Base-by-base conservation (phyloP, 2,113 vertebrate species). In the Grammomys surdaster region DNA sequence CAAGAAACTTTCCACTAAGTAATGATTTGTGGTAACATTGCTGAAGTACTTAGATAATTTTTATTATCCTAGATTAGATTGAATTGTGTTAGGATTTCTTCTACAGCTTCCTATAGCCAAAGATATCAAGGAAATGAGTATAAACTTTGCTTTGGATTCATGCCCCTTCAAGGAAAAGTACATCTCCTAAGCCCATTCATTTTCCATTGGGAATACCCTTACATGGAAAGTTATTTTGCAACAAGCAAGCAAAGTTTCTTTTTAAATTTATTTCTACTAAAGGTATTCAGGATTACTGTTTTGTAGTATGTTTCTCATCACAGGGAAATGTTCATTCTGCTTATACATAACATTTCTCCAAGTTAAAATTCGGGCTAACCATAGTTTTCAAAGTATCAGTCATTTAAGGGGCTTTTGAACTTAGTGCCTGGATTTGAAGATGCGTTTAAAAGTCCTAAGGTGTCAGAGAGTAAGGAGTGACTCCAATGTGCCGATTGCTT, bases 401-500 rank as follows among this genome's bases (percentile, higher is more conserved):
- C 60, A 86, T 58, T 58, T 80, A 51, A 76, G 46, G 46, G 19
- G 40, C 69, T 51, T 51, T 51, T 92, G 60, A 63, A 89, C 88
- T 46, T 26, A 12, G 1, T 95, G 69, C 93, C 43, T 26, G 13
- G 51, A 67, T 89, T 95, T 90, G 80, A 91, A 93, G 14, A 70
- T 88, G 10, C 40, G 1, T 0, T 5, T 88, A 54, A 72, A 93
- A 96, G 54, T 96, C 48, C 76, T 24, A 94, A 96, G 67, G 73
- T n/a, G 19, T 60, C 63, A 56, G 17, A 93, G 96, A 92, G 56
- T 65, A 19, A 12, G 87, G 92, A 85, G 46, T 90, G 78, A 17
- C 5, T 93, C 60, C 95, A 95, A 96, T 0, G 40, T 97, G 67
- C 56, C 95, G 97, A 95, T 56, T 95, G 65, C 43, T 96, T 82